Conservation (phyloP, 2,888 invertebrate genomes). For the Eilema caniola region DNA sequence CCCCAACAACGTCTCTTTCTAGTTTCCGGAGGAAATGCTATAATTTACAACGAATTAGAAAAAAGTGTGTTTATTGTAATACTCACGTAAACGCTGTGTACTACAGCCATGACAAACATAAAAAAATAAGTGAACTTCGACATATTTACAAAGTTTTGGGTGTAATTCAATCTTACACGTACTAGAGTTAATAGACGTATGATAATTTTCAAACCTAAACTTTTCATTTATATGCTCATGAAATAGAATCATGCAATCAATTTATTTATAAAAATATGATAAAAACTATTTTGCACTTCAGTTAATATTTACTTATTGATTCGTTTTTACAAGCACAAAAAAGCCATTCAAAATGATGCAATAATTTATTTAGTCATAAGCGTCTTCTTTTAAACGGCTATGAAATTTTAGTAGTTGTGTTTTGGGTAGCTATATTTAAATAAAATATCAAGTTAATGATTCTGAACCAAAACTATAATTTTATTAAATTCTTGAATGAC, state of each 20-base stretch:
- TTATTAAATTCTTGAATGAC: too few species aligned
- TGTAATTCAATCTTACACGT: neutral
- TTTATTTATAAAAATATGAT: neutral
- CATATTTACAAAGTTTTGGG: constrained; percentile 11
- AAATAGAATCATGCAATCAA: neutral
- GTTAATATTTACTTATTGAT: constrained; percentile 3
- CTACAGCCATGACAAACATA: constrained; percentile 27
- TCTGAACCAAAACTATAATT: too few species aligned
- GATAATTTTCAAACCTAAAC: constrained; percentile 15
- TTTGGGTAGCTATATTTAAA: too few species aligned
- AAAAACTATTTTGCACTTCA: constrained; percentile 9
- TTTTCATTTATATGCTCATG: constrained; percentile 26
- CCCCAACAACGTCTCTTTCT: too few species aligned
- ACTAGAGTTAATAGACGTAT: constrained; percentile 21
- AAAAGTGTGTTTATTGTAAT: neutral
- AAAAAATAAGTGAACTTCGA: constrained; percentile 14
- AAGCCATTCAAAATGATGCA: neutral
- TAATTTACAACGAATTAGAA: too few species aligned
- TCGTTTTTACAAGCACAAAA: neutral
- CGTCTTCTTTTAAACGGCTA: too few species aligned
- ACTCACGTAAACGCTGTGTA: constrained; percentile 17
- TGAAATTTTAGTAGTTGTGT: too few species aligned
- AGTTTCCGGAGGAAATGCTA: too few species aligned
- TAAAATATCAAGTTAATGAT: too few species aligned
- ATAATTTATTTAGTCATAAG: neutral